Percentiles rank a stretch among this genome's conserved stretches.
These are phyloP conservation scores for Mimas tiliae DNA, from an alignment of 2,888 invertebrate species.

Conservation along the genomic window DNA sequence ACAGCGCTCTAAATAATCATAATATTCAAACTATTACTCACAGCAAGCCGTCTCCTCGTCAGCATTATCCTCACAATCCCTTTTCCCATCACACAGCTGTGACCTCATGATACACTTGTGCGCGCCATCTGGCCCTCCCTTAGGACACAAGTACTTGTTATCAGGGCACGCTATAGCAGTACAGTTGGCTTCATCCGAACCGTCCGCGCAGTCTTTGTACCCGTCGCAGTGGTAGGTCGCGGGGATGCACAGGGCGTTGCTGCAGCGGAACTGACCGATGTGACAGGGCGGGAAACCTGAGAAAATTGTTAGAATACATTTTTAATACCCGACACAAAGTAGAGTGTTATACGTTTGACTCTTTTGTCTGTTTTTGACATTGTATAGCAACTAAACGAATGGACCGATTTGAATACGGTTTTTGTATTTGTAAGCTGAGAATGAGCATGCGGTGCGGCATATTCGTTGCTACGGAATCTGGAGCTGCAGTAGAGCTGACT, in stretches of 20 bases:
- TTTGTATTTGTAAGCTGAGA: too few species aligned
- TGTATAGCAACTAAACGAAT: too few species aligned
- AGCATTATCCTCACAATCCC: slow-evolving; percentile 95
- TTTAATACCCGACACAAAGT: too few species aligned
- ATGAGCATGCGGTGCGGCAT: too few species aligned
- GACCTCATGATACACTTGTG: slow-evolving; percentile 95
- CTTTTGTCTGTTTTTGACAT: too few species aligned
- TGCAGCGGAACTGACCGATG: slow-evolving; percentile 96
- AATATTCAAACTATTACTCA: slow-evolving; percentile 81
- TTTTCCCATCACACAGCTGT: slow-evolving; percentile 95
- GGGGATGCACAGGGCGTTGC: slow-evolving; percentile 97
- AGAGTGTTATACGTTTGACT: too few species aligned
- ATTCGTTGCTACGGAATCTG: too few species aligned
- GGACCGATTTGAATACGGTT: too few species aligned
- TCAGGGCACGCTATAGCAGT: slow-evolving; percentile 94
- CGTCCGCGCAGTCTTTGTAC: slow-evolving; percentile 96
- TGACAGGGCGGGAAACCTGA: slow-evolving; percentile 95
- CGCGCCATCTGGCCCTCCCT: slow-evolving; percentile 87
- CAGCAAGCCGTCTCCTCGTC: slow-evolving; percentile 96
- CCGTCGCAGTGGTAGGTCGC: slow-evolving; percentile 93
- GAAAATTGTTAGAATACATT: too few species aligned
- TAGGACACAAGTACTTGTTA: slow-evolving; percentile 95
- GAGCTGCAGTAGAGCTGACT: too few species aligned
- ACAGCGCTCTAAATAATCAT: too few species aligned
- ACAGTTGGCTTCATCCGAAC: slow-evolving; percentile 95